These are phyloP conservation scores for Pelodiscus sinensis DNA, from an alignment of 2,113 vertebrate genomes.

Conservation along the genomic window DNA sequence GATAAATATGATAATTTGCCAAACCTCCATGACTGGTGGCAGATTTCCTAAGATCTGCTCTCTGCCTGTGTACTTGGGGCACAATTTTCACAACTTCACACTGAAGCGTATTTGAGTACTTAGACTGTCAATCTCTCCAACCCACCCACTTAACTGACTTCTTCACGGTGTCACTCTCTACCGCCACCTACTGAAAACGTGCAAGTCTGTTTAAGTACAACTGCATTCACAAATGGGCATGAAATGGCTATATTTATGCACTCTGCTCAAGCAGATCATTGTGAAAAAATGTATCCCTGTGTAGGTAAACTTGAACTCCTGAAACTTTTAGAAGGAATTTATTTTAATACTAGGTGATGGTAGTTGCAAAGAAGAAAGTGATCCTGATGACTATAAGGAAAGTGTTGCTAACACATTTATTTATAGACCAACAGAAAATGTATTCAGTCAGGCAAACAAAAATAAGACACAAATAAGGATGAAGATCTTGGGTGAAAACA, in stretches of 20 bases:
- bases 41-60: background rate
- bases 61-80: background rate
- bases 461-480: background rate
- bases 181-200: background rate
- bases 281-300: background rate
- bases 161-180: background rate
- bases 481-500: background rate
- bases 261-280: background rate
- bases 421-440: background rate
- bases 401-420: background rate
- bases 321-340: background rate
- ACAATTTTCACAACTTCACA: background rate
- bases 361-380: background rate
- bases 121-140: background rate
- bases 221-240: accelerated
- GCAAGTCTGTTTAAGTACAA: background rate
- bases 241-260: background rate
- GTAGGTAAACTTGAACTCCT: background rate
- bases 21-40: background rate
- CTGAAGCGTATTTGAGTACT: background rate
- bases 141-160: background rate
- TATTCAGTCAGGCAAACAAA: background rate
- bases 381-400: background rate
- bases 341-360: background rate
- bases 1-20: background rate